These are phyloP conservation scores for Orchestia grillus DNA, from an alignment of 1,140 invertebrate genomes.

Conservation along the genomic window DNA sequence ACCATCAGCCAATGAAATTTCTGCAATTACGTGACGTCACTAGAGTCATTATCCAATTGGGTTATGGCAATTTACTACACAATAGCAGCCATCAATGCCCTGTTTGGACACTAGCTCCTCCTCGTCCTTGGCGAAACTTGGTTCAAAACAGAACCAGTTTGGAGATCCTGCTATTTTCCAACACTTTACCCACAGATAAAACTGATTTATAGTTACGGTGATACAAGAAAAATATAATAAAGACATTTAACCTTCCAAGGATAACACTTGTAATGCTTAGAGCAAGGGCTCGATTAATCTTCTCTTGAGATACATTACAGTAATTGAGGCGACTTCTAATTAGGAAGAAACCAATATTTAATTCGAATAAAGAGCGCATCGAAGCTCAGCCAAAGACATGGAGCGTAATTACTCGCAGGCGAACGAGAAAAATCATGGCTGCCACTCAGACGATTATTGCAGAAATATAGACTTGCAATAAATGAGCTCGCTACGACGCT, in stretches of 20 bases:
- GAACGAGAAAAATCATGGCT: constrained; percentile 32
- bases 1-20: not conserved
- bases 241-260: constrained; percentile 46
- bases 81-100: constrained; percentile 52
- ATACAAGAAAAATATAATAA: constrained; percentile 56
- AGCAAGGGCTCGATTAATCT: constrained; percentile 38
- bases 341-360: constrained; percentile 50
- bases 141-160: constrained; percentile 55
- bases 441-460: constrained; percentile 40
- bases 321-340: constrained; percentile 49
- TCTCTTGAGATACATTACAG: constrained; percentile 41
- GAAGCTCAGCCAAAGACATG: constrained; percentile 38
- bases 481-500: not conserved
- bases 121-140: constrained; percentile 44
- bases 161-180: constrained; percentile 56
- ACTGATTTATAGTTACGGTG: constrained; percentile 55
- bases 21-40: constrained; percentile 47
- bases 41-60: constrained; percentile 32
- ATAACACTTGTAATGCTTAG: constrained; percentile 56
- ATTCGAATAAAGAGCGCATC: constrained; percentile 46
- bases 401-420: not conserved
- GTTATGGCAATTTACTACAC: constrained; percentile 38
- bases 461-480: constrained; percentile 31
- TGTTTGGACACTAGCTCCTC: constrained; percentile 22
- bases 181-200: constrained; percentile 56